phyloP scores from a whole-genome alignment of 2,113 vertebrate genomes.

The Gracilinanus agilis region DNA sequence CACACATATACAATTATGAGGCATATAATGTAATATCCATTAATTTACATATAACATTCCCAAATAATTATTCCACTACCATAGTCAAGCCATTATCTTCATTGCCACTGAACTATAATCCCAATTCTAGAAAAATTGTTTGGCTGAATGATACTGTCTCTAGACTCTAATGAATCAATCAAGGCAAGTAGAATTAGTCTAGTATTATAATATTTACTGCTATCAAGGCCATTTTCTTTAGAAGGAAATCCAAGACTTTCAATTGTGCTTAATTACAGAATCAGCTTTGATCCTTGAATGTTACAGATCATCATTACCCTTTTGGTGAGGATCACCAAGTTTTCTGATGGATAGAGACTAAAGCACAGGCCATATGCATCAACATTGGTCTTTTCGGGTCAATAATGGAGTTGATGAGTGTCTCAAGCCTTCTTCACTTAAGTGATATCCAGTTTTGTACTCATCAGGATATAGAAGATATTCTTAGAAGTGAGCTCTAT shows the following conservation, averaged over 20 bases:
- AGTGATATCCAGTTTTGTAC: neutral
- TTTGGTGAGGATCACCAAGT: neutral
- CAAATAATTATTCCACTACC: neutral
- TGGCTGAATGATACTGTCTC: neutral
- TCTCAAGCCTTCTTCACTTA: neutral
- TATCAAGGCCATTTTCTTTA: neutral
- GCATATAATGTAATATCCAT: neutral
- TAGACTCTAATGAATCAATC: neutral
- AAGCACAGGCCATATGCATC: neutral
- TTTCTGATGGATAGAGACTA: neutral
- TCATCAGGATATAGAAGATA: neutral
- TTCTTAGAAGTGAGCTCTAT: neutral
- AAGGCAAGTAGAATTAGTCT: neutral
- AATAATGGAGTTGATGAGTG: neutral
- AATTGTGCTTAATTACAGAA: neutral
- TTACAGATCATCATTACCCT: neutral
- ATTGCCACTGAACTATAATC: neutral
- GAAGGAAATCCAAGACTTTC: neutral
- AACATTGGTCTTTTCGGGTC: neutral
- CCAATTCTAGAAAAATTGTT: neutral
- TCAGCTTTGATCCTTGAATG: neutral
- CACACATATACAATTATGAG: neutral
- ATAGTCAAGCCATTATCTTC: neutral
- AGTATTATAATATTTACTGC: neutral
- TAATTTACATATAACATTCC: neutral